Evolutionary conservation across 2,888 invertebrate species (phyloP).

Genomic region (Drosophila lutescens): DNA sequence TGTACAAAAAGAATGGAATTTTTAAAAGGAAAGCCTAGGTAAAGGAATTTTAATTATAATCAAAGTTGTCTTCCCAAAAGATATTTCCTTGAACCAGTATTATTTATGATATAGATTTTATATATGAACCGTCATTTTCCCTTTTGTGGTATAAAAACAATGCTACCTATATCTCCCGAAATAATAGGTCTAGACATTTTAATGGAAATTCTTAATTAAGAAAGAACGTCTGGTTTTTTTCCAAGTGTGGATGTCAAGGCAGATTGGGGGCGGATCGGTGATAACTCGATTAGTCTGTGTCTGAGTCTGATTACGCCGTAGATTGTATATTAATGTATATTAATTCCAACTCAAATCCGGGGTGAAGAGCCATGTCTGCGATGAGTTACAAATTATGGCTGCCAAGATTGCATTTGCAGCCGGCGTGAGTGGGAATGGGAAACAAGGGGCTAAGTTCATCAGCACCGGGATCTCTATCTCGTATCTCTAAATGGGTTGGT

Average conservation of each 20-base stretch:
- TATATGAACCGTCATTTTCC: too few species aligned
- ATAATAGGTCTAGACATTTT: too few species aligned
- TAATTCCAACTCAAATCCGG: slow-evolving; percentile 33
- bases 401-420: slow-evolving; percentile 14
- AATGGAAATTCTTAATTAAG: background rate
- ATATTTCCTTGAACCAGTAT: too few species aligned
- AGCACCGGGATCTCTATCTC: background rate
- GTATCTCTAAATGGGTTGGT: slow-evolving; percentile 8
- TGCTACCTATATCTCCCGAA: too few species aligned
- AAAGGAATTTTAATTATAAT: too few species aligned
- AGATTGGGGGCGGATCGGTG: slow-evolving; percentile 30
- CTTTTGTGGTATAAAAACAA: too few species aligned
- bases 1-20: too few species aligned
- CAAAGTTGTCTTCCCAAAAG: too few species aligned
- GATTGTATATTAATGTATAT: slow-evolving; percentile 10
- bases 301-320: slow-evolving; percentile 33
- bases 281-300: slow-evolving; percentile 40
- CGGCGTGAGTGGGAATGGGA: slow-evolving; percentile 8
- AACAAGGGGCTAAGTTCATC: slow-evolving; percentile 20
- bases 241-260: slow-evolving; percentile 33
- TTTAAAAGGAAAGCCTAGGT: too few species aligned
- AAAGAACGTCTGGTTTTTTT: background rate
- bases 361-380: slow-evolving; percentile 37
- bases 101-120: too few species aligned
- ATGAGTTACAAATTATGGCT: slow-evolving; percentile 30